Percentiles rank a stretch among this genome's conserved stretches.
Conservation (phyloP, 2,888 invertebrate species). For the Micoletzkya japonica region DNA sequence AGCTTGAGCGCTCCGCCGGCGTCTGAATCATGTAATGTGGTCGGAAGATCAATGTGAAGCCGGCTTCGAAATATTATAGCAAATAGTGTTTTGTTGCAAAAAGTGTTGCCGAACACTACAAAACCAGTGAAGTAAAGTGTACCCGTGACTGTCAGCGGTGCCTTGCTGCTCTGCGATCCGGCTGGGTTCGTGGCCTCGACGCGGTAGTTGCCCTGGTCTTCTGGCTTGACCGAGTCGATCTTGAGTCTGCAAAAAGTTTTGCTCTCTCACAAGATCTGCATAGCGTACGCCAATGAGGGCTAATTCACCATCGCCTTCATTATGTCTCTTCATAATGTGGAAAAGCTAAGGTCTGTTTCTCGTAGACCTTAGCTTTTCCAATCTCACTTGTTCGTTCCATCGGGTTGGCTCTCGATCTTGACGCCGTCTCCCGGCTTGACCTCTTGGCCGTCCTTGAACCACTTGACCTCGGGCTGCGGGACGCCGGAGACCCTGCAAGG, state of each 20-base stretch:
- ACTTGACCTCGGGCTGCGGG: slow-evolving; percentile 79
- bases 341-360: too few relatives aligned
- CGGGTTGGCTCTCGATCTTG: slow-evolving; percentile 46
- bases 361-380: too few relatives aligned
- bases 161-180: slow-evolving; percentile 67
- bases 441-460: slow-evolving; percentile 78
- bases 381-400: slow-evolving; percentile 49
- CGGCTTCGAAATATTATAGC: neutral
- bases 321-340: slow-evolving; percentile 47
- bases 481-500: slow-evolving; percentile 67
- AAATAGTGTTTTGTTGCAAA: neutral
- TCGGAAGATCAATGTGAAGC: neutral
- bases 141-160: slow-evolving; percentile 48
- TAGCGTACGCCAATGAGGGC: neutral
- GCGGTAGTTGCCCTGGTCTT: slow-evolving; percentile 75
- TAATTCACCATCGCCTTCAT: slow-evolving; percentile 50
- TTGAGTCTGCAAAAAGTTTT: slow-evolving; percentile 48
- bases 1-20: slow-evolving; percentile 34
- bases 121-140: neutral
- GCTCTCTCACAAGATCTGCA: neutral
- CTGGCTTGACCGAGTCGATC: slow-evolving; percentile 63
- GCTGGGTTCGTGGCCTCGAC: slow-evolving; percentile 81
- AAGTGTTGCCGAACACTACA: neutral
- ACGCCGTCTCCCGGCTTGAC: slow-evolving; percentile 67
- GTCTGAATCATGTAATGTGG: slow-evolving; percentile 29